Evolutionary conservation across 2,888 invertebrate species (phyloP).

Genomic region (Nomada lathburiana): DNA sequence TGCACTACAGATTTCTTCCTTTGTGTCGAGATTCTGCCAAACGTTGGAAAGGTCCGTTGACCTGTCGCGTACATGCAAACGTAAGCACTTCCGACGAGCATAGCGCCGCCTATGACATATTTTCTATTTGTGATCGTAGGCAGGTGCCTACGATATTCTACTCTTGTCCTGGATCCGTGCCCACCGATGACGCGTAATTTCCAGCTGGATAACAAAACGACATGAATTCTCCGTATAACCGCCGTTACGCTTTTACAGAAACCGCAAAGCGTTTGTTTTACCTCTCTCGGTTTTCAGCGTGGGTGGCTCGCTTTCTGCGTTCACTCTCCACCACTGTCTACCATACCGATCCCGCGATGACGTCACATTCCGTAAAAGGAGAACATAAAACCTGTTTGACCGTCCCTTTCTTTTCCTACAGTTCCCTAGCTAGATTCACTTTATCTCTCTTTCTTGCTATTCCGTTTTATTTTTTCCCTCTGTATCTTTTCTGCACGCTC

Average conservation of each 20-base stretch:
- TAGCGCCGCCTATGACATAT: slow-evolving; percentile 46
- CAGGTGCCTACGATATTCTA: slow-evolving; percentile 45
- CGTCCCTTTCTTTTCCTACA: slow-evolving; percentile 45
- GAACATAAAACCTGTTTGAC: slow-evolving; percentile 61
- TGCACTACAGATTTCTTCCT: slow-evolving; percentile 2
- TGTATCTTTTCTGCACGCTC: neutral
- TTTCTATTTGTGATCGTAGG: slow-evolving; percentile 50
- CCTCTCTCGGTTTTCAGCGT: slow-evolving; percentile 58
- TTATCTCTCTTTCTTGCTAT: neutral
- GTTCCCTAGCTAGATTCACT: slow-evolving; percentile 15
- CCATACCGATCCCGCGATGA: slow-evolving; percentile 57
- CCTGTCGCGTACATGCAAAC: slow-evolving; percentile 14
- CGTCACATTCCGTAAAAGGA: slow-evolving; percentile 64
- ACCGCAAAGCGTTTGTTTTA: slow-evolving; percentile 69
- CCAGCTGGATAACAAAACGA: slow-evolving; percentile 67
- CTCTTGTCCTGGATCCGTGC: slow-evolving; percentile 55
- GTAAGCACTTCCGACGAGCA: neutral
- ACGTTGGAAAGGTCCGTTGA: slow-evolving; percentile 49
- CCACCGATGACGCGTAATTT: slow-evolving; percentile 52
- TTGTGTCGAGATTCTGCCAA: slow-evolving; percentile 44
- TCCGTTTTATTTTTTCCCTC: neutral
- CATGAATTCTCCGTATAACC: slow-evolving; percentile 65
- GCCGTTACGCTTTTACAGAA: slow-evolving; percentile 65
- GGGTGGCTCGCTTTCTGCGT: slow-evolving; percentile 61
- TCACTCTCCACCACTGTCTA: slow-evolving; percentile 47